Conservation (phyloP, 2,888 invertebrate species). For the Athalia rosae region DNA sequence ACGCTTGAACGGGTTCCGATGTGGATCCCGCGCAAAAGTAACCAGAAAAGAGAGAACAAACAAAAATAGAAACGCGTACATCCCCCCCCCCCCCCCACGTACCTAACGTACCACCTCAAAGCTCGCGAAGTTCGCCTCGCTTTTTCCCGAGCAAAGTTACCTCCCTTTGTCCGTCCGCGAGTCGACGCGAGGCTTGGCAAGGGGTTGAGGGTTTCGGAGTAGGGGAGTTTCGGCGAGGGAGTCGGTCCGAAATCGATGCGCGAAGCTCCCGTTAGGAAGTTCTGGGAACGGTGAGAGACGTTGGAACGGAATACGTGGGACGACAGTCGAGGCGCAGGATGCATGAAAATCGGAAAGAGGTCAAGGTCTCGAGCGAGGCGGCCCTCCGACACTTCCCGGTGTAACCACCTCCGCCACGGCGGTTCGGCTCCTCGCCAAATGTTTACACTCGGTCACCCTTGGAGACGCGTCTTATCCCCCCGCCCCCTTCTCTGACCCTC, state of each 20-base stretch:
- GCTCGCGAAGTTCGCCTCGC: neutral
- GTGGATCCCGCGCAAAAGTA: neutral
- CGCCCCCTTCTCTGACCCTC: neutral
- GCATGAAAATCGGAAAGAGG: constrained; percentile 16
- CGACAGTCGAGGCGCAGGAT: no score
- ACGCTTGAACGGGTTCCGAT: neutral
- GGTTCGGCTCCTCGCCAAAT: constrained; percentile 34
- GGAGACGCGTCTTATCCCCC: neutral
- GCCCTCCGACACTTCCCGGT: constrained; percentile 22
- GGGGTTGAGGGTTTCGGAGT: neutral
- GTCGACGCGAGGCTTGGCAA: neutral
- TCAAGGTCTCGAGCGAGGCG: constrained; percentile 33
- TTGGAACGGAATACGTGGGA: neutral
- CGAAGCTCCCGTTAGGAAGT: constrained; percentile 12
- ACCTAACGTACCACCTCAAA: neutral
- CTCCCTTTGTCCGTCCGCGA: constrained; percentile 16
- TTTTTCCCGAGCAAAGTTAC: constrained; percentile 9
- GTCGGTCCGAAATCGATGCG: constrained; percentile 41
- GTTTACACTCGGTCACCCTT: constrained; percentile 35
- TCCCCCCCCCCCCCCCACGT: neutral
- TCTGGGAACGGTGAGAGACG: constrained; percentile 7
- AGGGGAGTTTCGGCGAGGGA: neutral
- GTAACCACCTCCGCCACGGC: neutral
- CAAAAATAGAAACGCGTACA: neutral
- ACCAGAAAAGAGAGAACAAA: neutral